Evolutionary conservation across 2,113 vertebrate genomes (phyloP).

Genomic region (Ictidomys tridecemlineatus): DNA sequence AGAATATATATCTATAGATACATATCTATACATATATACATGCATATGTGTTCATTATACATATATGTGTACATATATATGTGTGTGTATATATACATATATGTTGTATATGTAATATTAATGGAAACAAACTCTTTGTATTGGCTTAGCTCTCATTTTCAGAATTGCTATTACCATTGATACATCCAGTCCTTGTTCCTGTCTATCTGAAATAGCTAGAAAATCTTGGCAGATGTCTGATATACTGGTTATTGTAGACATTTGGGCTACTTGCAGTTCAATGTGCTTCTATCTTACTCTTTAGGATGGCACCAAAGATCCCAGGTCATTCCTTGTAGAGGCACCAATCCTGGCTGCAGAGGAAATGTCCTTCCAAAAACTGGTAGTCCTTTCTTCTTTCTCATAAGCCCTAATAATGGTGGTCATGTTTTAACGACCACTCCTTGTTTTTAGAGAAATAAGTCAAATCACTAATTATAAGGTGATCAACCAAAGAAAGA

Average conservation of each 20-base stretch:
- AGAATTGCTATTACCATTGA: neutral
- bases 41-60: no score
- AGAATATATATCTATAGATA: neutral
- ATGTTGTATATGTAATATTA: neutral
- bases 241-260: rapidly evolving
- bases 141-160: neutral
- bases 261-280: neutral
- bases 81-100: neutral
- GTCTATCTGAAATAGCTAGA: neutral
- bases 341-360: neutral
- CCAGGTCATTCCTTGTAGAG: neutral
- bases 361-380: neutral
- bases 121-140: neutral
- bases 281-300: neutral
- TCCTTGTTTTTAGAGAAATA: neutral
- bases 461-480: neutral
- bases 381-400: neutral
- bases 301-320: neutral
- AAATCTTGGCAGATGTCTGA: neutral
- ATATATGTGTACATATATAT: no score
- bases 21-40: neutral
- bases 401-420: neutral
- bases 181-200: no score
- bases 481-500: neutral
- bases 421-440: neutral